Percentiles rank a stretch among this genome's conserved stretches.
Conservation (phyloP, 2,797 vertebrate species). For the Sylvilagus floridanus region DNA sequence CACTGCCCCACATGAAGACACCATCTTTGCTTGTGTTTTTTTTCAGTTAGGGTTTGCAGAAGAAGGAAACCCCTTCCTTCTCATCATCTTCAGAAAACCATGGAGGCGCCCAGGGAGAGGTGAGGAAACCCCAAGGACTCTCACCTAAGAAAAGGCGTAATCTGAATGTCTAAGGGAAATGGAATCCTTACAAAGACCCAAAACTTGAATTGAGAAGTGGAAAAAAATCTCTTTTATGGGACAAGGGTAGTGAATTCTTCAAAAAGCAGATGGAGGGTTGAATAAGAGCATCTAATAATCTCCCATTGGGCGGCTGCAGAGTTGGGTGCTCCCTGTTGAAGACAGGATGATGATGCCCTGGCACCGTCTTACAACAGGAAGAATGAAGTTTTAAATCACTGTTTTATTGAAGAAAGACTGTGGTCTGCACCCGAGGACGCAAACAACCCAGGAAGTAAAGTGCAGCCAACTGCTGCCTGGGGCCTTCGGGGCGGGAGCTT, state of each 20-base stretch:
- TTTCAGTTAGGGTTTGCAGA: no score
- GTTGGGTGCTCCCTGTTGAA: conserved; percentile 15
- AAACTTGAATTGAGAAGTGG: background rate
- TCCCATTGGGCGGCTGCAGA: background rate
- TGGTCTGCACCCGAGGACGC: conserved; percentile 63
- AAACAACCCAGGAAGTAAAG: conserved; percentile 76
- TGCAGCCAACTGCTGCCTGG: conserved; percentile 63
- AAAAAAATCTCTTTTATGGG: background rate
- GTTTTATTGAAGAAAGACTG: conserved; percentile 73
- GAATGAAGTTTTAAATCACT: conserved; percentile 73
- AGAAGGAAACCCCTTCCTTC: no score
- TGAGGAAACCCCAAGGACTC: background rate
- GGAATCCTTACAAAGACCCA: background rate
- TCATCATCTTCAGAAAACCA: no score
- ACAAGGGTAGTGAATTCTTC: background rate
- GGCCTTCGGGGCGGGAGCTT: background rate
- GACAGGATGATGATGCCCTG: conserved; percentile 57
- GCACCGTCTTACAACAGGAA: conserved; percentile 71
- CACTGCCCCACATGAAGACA: no score
- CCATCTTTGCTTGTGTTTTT: no score
- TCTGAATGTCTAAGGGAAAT: background rate
- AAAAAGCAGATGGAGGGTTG: background rate
- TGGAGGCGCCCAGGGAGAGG: no score
- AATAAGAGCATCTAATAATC: background rate
- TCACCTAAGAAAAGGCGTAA: conserved; percentile 33